Percentiles rank a stretch among this genome's conserved stretches.
Conservation (phyloP, 2,113 vertebrate species). For the Hemibagrus wyckioides region DNA sequence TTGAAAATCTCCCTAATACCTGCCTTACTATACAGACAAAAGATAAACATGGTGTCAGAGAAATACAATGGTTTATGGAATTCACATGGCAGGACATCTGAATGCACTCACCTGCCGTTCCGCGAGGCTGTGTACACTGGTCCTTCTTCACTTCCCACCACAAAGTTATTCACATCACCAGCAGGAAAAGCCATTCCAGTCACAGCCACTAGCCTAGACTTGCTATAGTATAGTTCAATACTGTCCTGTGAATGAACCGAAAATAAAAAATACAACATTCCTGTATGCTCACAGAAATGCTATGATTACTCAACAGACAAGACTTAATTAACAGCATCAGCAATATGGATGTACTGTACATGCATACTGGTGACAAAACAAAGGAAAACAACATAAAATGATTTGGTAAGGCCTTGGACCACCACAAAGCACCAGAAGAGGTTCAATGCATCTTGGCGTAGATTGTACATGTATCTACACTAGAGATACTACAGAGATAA, state of each 20-base stretch:
- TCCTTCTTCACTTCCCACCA: conserved; percentile 87
- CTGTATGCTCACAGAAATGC: background rate
- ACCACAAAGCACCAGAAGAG: too few species aligned
- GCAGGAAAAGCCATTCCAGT: conserved; percentile 88
- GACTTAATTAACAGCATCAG: background rate
- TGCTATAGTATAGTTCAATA: conserved; percentile 87
- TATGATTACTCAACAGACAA: background rate
- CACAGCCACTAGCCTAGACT: conserved; percentile 85
- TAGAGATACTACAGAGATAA: too few species aligned
- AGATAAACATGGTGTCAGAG: background rate
- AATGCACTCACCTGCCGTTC: conserved; percentile 79
- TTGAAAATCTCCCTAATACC: conserved; percentile 87
- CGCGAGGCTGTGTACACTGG: conserved; percentile 86
- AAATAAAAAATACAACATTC: background rate
- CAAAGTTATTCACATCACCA: conserved; percentile 88
- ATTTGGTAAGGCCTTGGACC: too few species aligned
- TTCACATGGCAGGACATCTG: background rate
- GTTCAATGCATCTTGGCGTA: background rate
- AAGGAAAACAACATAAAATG: background rate
- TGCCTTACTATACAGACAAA: conserved; percentile 78
- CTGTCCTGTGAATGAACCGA: conserved; percentile 76
- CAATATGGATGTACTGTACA: background rate
- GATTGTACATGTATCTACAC: background rate
- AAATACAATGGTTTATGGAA: background rate
- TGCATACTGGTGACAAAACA: background rate